Evolutionary conservation across 2,888 invertebrate species (phyloP).

Genomic region (Helicoverpa assulta): DNA sequence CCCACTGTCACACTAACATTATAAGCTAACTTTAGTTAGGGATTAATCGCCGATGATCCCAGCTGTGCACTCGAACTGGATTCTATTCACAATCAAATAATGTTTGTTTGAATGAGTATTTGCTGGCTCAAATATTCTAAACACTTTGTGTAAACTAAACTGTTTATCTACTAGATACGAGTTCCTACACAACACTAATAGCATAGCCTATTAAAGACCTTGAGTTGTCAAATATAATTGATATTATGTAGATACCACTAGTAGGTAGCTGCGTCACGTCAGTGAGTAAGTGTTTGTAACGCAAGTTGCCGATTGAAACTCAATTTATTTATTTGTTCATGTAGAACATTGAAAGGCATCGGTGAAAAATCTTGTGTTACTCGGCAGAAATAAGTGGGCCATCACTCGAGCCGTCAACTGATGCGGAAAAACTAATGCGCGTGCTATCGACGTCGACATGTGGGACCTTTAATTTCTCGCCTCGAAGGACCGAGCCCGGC

Average conservation of each 20-base stretch:
- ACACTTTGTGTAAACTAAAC: not conserved
- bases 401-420: constrained; percentile 52
- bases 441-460: constrained; percentile 68
- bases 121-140: not conserved
- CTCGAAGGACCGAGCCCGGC: constrained; percentile 68
- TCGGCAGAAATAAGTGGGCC: constrained; percentile 54
- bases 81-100: constrained; percentile 2
- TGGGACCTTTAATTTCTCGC: constrained; percentile 80
- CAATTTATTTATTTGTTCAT: constrained; percentile 52
- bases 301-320: constrained; percentile 34
- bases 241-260: too few relatives aligned
- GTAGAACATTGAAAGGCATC: constrained; percentile 53
- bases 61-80: not conserved
- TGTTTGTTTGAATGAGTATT: constrained; percentile 11
- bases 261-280: too few relatives aligned
- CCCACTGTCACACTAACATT: constrained; percentile 9
- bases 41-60: constrained; percentile 21
- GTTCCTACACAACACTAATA: too few relatives aligned
- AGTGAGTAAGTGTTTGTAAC: not conserved
- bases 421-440: constrained; percentile 73
- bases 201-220: too few relatives aligned
- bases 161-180: too few relatives aligned
- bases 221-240: too few relatives aligned
- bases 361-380: constrained; percentile 43
- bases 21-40: constrained; percentile 20